These are phyloP conservation scores for Grus americana DNA, from an alignment of 2,113 vertebrate genomes.

Conservation along the genomic window DNA sequence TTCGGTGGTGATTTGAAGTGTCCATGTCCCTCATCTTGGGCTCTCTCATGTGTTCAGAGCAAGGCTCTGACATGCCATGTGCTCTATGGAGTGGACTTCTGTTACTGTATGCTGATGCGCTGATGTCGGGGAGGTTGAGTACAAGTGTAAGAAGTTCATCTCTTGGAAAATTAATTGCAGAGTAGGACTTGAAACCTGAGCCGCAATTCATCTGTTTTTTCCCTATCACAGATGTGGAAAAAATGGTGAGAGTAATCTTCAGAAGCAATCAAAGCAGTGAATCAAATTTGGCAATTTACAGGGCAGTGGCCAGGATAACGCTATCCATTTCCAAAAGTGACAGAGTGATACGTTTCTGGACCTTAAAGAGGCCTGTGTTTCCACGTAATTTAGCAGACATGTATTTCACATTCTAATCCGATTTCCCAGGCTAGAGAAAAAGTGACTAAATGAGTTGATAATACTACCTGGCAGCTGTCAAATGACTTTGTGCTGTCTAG, in stretches of 20 bases:
- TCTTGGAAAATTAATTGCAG: background rate
- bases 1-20: background rate
- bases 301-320: background rate
- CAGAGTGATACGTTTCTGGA: background rate
- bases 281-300: background rate
- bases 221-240: background rate
- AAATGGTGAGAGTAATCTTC: background rate
- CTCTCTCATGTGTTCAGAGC: background rate
- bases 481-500: constrained; percentile 22
- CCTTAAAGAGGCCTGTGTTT: background rate
- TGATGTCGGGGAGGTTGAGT: background rate
- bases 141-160: background rate
- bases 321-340: background rate
- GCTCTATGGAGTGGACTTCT: background rate
- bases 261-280: background rate
- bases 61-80: background rate
- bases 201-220: background rate
- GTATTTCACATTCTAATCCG: background rate
- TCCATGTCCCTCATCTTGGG: background rate
- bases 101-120: background rate
- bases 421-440: constrained; percentile 12
- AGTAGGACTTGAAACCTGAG: background rate
- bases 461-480: constrained; percentile 51
- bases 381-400: background rate
- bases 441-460: constrained; percentile 40